Evolutionary conservation across 2,113 vertebrate species (phyloP).

Genomic region (Trinectes maculatus): DNA sequence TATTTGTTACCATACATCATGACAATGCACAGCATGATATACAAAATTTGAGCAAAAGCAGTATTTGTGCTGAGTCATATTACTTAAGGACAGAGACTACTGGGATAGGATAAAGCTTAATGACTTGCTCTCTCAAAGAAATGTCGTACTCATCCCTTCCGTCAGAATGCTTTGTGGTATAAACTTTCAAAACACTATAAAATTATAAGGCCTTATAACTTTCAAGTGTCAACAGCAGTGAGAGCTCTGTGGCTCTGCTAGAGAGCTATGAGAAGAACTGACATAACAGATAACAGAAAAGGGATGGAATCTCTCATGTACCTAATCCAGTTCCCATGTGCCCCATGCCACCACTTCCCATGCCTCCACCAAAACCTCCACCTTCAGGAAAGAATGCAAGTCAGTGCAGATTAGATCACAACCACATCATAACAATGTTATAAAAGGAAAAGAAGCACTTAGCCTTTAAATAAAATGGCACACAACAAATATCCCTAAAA

Average conservation of each 20-base stretch:
- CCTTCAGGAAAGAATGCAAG: conserved; percentile 79
- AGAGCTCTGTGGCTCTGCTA: neutral
- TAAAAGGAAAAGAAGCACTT: neutral
- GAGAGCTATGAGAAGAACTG: neutral
- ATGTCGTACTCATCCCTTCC: neutral
- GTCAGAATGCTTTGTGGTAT: conserved; percentile 3
- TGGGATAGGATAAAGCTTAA: neutral
- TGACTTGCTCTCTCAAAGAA: neutral
- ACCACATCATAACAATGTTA: neutral
- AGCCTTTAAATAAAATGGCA: neutral
- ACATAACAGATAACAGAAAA: conserved; percentile 6
- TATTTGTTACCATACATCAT: too few relatives aligned
- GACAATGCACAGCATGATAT: too few relatives aligned
- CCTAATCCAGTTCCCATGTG: conserved; percentile 93
- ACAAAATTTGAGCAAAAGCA: neutral
- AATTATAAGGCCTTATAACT: neutral
- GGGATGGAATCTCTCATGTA: conserved; percentile 78
- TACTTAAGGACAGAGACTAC: neutral
- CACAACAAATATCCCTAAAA: neutral
- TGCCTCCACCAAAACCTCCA: conserved; percentile 92
- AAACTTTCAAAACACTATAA: conserved; percentile 14
- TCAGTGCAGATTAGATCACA: conserved; percentile 6
- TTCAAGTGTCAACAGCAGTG: conserved; percentile 7
- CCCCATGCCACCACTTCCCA: conserved; percentile 92
- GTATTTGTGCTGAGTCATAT: neutral